Evolutionary conservation across 2,888 invertebrate genomes (phyloP), one percentile per base, ranked within the genome.

Genomic region (Dryobotodes eremita): DNA sequence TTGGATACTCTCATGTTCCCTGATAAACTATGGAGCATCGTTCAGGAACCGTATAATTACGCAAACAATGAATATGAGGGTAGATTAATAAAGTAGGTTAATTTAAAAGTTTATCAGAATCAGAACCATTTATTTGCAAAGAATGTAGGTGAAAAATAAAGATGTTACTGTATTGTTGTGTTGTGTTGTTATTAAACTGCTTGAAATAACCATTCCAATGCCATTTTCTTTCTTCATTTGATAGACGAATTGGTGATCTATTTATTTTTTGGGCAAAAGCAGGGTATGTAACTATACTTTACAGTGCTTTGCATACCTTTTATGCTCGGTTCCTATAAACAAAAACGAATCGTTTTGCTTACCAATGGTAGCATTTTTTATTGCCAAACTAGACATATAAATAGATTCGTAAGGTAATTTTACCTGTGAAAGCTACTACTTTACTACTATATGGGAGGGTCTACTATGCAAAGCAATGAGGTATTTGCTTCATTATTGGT

Each of bases 1-100:
- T 77, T 64, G 36, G n/a, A 64, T 70, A 10, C 46, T 57, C 57
- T 70, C 70, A 59, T 53, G 64, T 70, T 53, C 6, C 57, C 64
- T 64, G 46, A 59, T 64, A 23, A 42, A 82, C 31, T 48, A 66
- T 17, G 20, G n/a, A 42, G 1, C 26, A 55, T 57, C 46, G 23
- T 53, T 69, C 15, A 64, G 8, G 5, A 42, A 42, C 57, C 31
- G 17, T n/a, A 42, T 17, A 10, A 10, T 46, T 46, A 23, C 13
- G 46, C 62, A 48, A 55, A 62, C 26, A 46, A 13, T 71, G 2
- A 5, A 26, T 31, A 7, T 61, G 48, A 5, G 20, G 31, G 31
- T 82, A 80, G 26, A 23, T 53, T 20, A 5, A 70, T 10, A 10
- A 46, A 53, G 8, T 31, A 5, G 0, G 46, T n/a, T 31, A n/a